Conservation (phyloP, 2,888 invertebrate species). For the Mamestra brassicae region DNA sequence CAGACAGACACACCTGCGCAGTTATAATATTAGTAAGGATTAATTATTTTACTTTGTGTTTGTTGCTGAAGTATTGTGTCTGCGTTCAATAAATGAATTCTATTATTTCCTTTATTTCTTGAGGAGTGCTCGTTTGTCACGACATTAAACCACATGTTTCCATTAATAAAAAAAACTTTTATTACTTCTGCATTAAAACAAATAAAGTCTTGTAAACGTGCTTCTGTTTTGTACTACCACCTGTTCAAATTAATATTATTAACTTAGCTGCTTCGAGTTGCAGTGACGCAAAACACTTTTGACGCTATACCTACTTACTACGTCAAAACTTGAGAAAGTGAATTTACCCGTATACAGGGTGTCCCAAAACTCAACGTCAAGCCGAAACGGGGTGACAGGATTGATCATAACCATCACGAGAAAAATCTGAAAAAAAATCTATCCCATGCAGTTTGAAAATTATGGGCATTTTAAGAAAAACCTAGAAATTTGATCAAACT, state of each 20-base stretch:
- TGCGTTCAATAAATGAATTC: not conserved
- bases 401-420: too few species aligned
- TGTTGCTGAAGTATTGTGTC: not conserved
- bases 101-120: not conserved
- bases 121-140: not conserved
- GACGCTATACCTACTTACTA: not conserved
- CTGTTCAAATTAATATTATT: constrained; percentile 30
- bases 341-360: not conserved
- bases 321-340: not conserved
- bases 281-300: constrained; percentile 1
- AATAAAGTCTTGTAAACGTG: not conserved
- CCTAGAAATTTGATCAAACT: too few species aligned
- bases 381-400: too few species aligned
- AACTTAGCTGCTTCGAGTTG: not conserved
- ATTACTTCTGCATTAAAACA: not conserved
- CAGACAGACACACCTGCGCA: too few species aligned
- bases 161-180: not conserved
- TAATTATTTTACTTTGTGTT: not conserved
- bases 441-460: too few species aligned
- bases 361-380: too few species aligned
- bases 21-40: too few species aligned
- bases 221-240: not conserved
- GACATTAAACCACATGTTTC: not conserved
- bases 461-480: too few species aligned
- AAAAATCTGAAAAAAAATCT: too few species aligned